Conservation (phyloP, 2,888 invertebrate species). For the Oligia fasciuncula region DNA sequence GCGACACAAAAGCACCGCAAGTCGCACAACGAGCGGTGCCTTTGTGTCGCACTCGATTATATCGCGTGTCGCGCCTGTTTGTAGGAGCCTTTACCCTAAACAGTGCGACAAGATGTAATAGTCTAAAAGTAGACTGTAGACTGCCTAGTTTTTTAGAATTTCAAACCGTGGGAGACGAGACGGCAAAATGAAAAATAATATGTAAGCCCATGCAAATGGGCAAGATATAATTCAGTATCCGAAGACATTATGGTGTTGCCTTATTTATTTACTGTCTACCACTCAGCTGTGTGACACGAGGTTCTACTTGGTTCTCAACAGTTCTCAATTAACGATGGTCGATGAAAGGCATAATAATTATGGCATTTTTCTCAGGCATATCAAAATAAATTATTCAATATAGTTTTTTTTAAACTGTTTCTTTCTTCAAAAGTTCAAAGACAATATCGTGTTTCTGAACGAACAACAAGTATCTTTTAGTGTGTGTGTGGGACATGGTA, state of each 20-base stretch:
- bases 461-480: not conserved
- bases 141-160: not conserved
- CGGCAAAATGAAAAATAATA: not conserved
- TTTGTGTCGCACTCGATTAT: no score
- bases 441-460: constrained; percentile 37
- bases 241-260: not conserved
- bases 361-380: no score
- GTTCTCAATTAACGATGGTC: not conserved
- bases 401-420: not conserved
- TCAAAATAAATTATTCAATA: not conserved
- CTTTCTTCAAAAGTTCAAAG: not conserved
- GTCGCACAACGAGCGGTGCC: no score
- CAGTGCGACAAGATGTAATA: no score
- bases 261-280: not conserved
- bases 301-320: not conserved
- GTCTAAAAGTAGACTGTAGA: not conserved
- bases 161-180: not conserved
- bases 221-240: not conserved
- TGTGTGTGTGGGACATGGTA: constrained; percentile 26
- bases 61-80: no score
- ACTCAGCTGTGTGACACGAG: not conserved
- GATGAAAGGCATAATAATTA: no score
- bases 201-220: not conserved
- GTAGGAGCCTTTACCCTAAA: not conserved
- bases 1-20: no score